These are phyloP conservation scores for Solea solea DNA, from an alignment of 2,113 vertebrate species.

Conservation along the genomic window DNA sequence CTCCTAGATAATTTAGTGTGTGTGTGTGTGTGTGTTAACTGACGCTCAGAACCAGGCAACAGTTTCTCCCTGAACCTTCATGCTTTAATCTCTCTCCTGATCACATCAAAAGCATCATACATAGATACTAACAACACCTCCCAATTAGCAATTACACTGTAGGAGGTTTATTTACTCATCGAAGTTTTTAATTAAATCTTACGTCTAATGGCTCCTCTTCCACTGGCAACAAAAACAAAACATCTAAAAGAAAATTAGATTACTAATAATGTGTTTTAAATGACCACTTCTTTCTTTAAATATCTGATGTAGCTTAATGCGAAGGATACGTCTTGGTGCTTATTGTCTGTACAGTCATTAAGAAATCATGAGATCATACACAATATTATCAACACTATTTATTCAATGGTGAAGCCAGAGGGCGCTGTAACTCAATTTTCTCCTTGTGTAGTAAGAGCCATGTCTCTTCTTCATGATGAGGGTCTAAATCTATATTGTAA, in stretches of 20 bases:
- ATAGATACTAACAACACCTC: conserved; percentile 25
- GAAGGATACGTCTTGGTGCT: neutral
- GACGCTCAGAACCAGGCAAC: neutral
- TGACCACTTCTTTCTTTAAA: too few relatives aligned
- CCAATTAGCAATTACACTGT: neutral
- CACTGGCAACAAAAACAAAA: neutral
- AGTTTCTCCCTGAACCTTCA: neutral
- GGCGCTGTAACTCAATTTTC: conserved; percentile 39
- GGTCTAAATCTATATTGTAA: neutral
- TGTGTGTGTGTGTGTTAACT: neutral
- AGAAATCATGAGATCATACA: neutral
- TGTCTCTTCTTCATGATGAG: neutral
- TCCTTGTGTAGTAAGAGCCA: neutral
- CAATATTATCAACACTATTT: neutral
- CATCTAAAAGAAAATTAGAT: conserved; percentile 17
- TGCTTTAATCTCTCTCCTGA: conserved; percentile 9
- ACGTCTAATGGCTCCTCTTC: neutral
- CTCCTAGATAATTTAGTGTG: neutral
- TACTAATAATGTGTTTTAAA: too few relatives aligned
- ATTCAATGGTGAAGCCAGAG: conserved; percentile 40
- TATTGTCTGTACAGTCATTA: neutral
- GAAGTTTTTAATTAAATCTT: conserved; percentile 47
- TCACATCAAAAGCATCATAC: conserved; percentile 33
- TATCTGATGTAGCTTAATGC: neutral
- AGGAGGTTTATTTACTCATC: conserved; percentile 4